Percentiles rank a stretch among this genome's conserved stretches.
phyloP scores from a whole-genome alignment of 2,888 invertebrate species.

The Microctonus aethiopoides region DNA sequence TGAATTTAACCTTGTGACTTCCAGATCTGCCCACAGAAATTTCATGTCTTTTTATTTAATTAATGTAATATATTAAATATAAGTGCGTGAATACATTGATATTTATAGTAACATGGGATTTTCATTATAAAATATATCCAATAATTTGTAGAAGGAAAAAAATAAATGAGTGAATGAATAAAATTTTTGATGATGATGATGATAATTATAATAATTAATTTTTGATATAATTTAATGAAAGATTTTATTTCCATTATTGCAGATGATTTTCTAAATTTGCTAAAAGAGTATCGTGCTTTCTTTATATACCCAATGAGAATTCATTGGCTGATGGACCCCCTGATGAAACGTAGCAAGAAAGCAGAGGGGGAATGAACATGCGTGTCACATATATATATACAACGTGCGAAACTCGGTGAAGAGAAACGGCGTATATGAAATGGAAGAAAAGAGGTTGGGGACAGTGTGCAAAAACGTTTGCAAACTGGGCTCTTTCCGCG shows the following conservation, averaged over 20 bases:
- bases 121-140: not conserved
- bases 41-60: not conserved
- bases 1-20: slow-evolving; percentile 27
- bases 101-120: not conserved
- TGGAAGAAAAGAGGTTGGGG: slow-evolving; percentile 21
- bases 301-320: slow-evolving; percentile 3
- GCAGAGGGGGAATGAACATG: slow-evolving; percentile 1
- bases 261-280: slow-evolving; percentile 6
- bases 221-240: not conserved
- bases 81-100: not conserved
- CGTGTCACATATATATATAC: not conserved
- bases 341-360: slow-evolving; percentile 12
- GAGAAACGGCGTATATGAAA: slow-evolving; percentile 21
- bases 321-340: not conserved
- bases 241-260: not conserved
- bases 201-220: not conserved
- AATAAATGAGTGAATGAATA: not conserved
- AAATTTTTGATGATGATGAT: too few species aligned
- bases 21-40: slow-evolving; percentile 22
- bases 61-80: not conserved
- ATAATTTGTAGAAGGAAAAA: not conserved
- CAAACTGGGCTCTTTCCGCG: slow-evolving; percentile 36
- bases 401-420: not conserved
- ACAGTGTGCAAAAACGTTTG: slow-evolving; percentile 28
- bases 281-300: not conserved